Conservation (phyloP, 2,113 vertebrate species). For the Lucifuga dentata region DNA sequence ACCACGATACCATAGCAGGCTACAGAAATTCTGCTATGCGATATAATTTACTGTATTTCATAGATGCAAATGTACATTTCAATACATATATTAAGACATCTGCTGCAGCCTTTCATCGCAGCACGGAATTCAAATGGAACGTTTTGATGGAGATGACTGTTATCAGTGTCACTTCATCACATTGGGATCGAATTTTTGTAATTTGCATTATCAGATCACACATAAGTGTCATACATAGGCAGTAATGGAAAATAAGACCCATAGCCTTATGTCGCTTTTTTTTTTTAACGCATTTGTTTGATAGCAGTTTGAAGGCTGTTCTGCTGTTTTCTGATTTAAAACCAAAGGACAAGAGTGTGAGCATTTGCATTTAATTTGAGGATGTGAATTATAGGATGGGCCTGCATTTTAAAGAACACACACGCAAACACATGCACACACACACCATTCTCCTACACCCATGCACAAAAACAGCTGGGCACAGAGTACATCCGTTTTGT, state of each 20-base stretch:
- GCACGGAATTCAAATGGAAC: neutral
- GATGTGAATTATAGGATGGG: constrained; percentile 35
- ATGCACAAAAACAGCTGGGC: no score
- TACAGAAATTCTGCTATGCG: no score
- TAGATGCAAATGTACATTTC: no score
- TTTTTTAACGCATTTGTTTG: neutral
- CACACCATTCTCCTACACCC: no score
- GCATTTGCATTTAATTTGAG: constrained; percentile 35
- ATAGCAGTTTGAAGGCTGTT: constrained; percentile 17
- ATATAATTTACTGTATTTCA: no score
- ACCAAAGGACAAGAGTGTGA: constrained; percentile 4
- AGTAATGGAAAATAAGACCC: constrained; percentile 24
- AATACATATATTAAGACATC: no score
- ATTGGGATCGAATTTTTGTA: neutral
- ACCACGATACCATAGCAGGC: no score
- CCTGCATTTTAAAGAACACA: neutral
- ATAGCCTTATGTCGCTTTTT: constrained; percentile 21
- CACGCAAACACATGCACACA: constrained; percentile 1
- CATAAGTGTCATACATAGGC: constrained; percentile 27
- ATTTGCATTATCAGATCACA: constrained; percentile 22
- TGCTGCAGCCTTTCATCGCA: neutral
- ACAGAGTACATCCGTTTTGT: no score
- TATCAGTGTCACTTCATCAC: neutral
- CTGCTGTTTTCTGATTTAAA: constrained; percentile 13
- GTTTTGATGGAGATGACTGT: no score